Base-by-base conservation (phyloP, 2,888 invertebrate genomes). In the Agriopis aurantiaria region DNA sequence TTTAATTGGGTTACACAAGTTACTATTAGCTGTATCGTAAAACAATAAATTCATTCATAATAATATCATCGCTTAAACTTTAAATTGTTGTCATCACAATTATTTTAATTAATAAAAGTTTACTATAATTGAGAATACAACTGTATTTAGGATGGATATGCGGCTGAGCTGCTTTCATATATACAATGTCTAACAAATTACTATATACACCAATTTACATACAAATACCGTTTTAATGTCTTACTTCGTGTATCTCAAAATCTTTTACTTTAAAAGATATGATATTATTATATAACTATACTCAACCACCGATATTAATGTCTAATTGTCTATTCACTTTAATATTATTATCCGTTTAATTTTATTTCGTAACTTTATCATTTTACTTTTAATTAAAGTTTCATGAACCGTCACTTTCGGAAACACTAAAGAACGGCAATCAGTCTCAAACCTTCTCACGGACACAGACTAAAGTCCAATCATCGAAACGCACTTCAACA, bases 101-200 rank as follows among this genome's bases (percentile, higher is more conserved):
- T 69, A 23, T 63, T 78, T 82, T 81, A 82, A 74, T 75, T 72
- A 79, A 79, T 82, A 82, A 82, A 80, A 65, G 78, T 81, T 68
- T 75, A 79, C 84, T 84, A 84, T 74, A 79, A 75, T 78, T 77
- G 79, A 83, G 82, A 84, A 85, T 86, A 86, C 80, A 81, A 85
- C 80, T 79, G 83, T 86, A 85, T 85, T 84, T 85, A 91, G 90
- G 91, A 92, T 91, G 92, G 92, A 92, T 92, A 92, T 91, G 91
- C 89, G 89, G 88, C 91, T 84, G 87, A 88, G 88, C 89, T 88
- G 88, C 85, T 84, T 75, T 85, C 85, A 49, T 69, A 53, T 85
- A 72, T 88, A 88, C 79, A 74, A 65, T 74, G 71, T 67, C 70
- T 79, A 77, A 75, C 67, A 60, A 74, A 68, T 73, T 72, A 77